Evolutionary conservation across 1,140 invertebrate genomes (phyloP), one percentile per base, ranked within the genome.

Genomic region (Cataglyphis hispanica): DNA sequence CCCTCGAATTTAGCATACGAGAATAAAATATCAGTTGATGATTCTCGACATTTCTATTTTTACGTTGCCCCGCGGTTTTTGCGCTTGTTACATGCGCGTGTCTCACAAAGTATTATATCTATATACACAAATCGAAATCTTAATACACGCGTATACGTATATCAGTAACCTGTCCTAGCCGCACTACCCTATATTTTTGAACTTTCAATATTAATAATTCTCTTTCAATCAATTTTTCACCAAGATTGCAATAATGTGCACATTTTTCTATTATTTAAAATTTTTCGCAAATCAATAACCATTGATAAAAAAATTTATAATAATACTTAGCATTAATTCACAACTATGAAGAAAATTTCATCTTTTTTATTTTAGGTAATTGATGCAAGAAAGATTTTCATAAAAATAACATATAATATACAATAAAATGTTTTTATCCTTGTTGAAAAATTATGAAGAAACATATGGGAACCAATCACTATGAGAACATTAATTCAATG

Each of bases 61-160:
- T 64, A 50, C 64, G 70, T 89, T 85, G 86, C 85, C 87, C 85
- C 91, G 90, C 87, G 90, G 85, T 90, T 84, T 43, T 64, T 63
- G 77, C 86, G 60, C 46, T 37, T 63, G 56, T 27, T 74, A 40
- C 46, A 63, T 61, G 58, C 58, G 22, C 31, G 61, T 43, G 31
- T 50, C 16, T 4, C 66, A 61, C 74, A 67, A 58, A 80, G 50
- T 77, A 72, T 34, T 72, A 85, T 31, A 58, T 37, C 34, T 89
- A 88, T 86, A 50, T 83, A 88, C 74, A 77, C 25, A 64, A 27
- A 85, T 70, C 31, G 46, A 70, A 81, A 80, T 80, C 13, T 19
- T 63, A 67, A 74, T 31, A 10, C 43, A 53, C 34, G 58, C 74
- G 61, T 60, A 74, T 34, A 69, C 72, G 31, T 66, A 56, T n/a